Percentiles rank a stretch among this genome's conserved stretches.
Evolutionary conservation across 2,113 vertebrate genomes (phyloP).

Genomic region (Plectropomus leopardus): DNA sequence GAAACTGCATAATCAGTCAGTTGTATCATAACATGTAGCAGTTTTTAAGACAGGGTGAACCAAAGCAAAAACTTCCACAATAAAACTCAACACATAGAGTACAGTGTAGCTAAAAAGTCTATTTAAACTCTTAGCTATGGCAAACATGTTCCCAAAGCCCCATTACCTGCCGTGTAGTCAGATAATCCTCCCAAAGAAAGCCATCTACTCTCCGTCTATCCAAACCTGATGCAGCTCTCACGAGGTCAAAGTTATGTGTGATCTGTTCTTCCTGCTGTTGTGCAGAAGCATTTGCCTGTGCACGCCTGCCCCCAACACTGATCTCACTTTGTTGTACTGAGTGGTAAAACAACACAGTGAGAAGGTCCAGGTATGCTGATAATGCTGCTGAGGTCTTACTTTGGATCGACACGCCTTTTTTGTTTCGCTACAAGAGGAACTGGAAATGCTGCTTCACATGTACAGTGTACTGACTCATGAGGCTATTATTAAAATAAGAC

Average conservation of each 20-base stretch:
- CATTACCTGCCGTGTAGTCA: conserved; percentile 31
- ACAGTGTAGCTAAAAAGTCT: background rate
- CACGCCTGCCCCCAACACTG: conserved; percentile 51
- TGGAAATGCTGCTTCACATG: conserved; percentile 43
- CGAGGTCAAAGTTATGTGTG: conserved; percentile 13
- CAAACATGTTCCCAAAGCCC: background rate
- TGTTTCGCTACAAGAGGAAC: conserved; percentile 46
- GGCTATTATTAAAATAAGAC: conserved; percentile 2
- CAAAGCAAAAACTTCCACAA: background rate
- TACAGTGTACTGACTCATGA: background rate
- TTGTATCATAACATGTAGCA: background rate
- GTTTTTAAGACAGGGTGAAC: background rate
- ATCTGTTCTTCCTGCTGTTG: conserved; percentile 49
- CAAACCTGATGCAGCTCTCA: conserved; percentile 6
- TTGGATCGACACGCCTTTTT: conserved; percentile 53
- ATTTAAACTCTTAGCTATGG: background rate
- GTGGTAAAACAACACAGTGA: background rate
- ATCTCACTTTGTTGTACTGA: background rate
- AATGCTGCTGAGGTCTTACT: background rate
- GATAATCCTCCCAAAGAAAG: conserved; percentile 2
- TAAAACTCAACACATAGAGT: background rate
- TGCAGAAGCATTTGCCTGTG: conserved; percentile 15
- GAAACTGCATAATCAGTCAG: background rate
- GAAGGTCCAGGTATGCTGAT: conserved; percentile 38
- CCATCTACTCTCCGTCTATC: background rate